Conservation (phyloP, 2,888 invertebrate species). For the Heliconius aoede region DNA sequence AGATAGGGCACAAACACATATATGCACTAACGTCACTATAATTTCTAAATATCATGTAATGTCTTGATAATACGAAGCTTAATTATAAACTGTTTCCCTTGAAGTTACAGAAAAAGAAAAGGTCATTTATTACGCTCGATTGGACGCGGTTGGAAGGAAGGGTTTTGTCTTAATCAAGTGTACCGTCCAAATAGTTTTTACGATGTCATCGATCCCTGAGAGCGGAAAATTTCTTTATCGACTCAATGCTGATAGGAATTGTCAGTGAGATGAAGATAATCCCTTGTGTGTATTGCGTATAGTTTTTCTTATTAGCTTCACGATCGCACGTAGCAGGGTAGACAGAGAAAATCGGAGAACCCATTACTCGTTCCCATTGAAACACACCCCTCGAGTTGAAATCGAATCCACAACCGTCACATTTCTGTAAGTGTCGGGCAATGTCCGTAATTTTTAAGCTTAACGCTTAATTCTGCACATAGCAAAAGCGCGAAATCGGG, state of each 20-base stretch:
- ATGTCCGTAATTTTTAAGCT: no score
- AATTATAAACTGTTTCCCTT: slow-evolving; percentile 21
- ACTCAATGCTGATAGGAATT: background rate
- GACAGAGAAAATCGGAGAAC: no score
- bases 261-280: background rate
- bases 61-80: background rate
- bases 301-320: background rate
- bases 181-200: slow-evolving; percentile 45
- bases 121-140: slow-evolving; percentile 42
- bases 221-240: background rate
- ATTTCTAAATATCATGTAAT: no score
- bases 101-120: slow-evolving; percentile 29
- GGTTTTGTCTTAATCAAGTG: slow-evolving; percentile 47
- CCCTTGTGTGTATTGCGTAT: background rate
- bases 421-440: no score
- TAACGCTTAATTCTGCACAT: no score
- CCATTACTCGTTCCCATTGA: no score
- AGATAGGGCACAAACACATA: no score
- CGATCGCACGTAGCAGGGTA: no score
- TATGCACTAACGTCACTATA: background rate
- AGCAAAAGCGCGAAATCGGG: no score
- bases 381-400: no score
- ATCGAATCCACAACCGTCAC: no score
- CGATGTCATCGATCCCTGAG: slow-evolving; percentile 38
- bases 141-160: slow-evolving; percentile 35